Evolutionary conservation across 2,888 invertebrate genomes (phyloP).

Genomic region (Cyclophora punctaria): DNA sequence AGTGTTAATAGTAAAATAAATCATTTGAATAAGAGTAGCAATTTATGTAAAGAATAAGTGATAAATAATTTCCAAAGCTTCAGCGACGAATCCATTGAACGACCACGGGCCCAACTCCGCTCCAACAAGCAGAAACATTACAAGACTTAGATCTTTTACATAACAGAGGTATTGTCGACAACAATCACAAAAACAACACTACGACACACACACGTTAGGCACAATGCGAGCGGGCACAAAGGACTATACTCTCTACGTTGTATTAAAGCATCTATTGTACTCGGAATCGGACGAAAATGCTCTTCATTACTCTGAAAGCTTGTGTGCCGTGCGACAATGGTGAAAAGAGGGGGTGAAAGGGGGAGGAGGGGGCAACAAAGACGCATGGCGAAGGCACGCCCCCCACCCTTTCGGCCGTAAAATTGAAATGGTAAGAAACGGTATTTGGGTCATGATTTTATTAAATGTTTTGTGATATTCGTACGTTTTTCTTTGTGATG

Average conservation of each 20-base stretch:
- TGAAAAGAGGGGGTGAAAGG: conserved; percentile 32
- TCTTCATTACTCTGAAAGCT: conserved; percentile 77
- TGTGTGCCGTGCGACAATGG: conserved; percentile 72
- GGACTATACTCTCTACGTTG: conserved; percentile 68
- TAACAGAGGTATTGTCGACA: conserved; percentile 46
- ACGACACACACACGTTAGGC: conserved; percentile 61
- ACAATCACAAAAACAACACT: conserved; percentile 64
- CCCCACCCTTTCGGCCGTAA: conserved; percentile 70
- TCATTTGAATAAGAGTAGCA: no score
- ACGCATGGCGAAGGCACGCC: conserved; percentile 57
- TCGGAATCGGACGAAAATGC: conserved; percentile 75
- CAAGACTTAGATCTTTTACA: conserved; percentile 32
- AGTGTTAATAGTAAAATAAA: no score
- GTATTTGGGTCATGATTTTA: conserved; percentile 74
- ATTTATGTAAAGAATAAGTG: no score
- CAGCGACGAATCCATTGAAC: no score
- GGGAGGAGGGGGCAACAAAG: conserved; percentile 51
- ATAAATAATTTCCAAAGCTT: no score
- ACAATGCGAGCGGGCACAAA: conserved; percentile 62
- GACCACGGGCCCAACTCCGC: conserved; percentile 5
- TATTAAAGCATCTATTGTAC: conserved; percentile 69
- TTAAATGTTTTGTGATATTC: conserved; percentile 66
- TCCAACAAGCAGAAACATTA: conserved; percentile 25
- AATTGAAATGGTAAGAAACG: conserved; percentile 73
- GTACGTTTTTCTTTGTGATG: conserved; percentile 4